A percentile compares a stretch with the other conserved stretches of the same genome.
phyloP scores from a whole-genome alignment of 2,888 invertebrate genomes.

The Lycaena phlaeas region DNA sequence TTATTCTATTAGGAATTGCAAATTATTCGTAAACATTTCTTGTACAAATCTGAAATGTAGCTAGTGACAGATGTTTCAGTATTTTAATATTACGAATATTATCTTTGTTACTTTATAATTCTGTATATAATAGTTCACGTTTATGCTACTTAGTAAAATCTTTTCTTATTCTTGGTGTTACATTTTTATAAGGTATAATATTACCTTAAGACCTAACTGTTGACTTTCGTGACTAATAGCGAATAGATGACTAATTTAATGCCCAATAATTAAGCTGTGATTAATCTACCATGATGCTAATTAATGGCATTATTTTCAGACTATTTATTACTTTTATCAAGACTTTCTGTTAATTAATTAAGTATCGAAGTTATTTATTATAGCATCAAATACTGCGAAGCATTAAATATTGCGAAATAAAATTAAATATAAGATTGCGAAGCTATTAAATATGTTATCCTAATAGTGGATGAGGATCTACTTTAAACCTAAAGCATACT shows the following conservation, averaged over 20 bases:
- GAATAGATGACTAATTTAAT: neutral
- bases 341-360: neutral
- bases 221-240: neutral
- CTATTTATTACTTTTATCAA: slow-evolving; percentile 1
- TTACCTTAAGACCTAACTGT: too few relatives aligned
- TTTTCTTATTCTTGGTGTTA: too few relatives aligned
- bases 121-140: too few relatives aligned
- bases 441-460: too few relatives aligned
- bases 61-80: neutral
- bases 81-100: neutral
- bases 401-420: too few relatives aligned
- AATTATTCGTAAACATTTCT: slow-evolving; percentile 12
- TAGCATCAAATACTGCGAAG: too few relatives aligned
- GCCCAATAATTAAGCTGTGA: neutral
- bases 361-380: neutral
- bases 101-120: too few relatives aligned
- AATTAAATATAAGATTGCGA: too few relatives aligned
- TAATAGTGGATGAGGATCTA: too few relatives aligned
- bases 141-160: too few relatives aligned
- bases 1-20: slow-evolving; percentile 35
- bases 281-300: slow-evolving; percentile 4
- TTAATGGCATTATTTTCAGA: neutral
- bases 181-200: too few relatives aligned
- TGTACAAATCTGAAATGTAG: slow-evolving; percentile 3
- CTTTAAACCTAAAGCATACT: too few relatives aligned